Conservation (phyloP, 2,888 invertebrate species). For the Podabrus alpinus region DNA sequence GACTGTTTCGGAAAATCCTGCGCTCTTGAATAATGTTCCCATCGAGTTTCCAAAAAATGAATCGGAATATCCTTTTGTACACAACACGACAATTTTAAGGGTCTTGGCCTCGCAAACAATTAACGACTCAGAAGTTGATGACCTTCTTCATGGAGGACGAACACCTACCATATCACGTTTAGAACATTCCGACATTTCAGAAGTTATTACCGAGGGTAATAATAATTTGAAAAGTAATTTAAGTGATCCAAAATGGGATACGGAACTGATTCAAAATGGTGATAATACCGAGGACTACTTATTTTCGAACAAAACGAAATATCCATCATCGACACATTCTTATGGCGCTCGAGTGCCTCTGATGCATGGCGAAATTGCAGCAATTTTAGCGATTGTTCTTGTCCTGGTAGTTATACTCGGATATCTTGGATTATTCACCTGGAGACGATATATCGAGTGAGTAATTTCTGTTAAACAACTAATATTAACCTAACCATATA, state of each 20-base stretch:
- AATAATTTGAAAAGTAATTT: not conserved
- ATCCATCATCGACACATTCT: not conserved
- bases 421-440: conserved; percentile 51
- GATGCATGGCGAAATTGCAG: conserved; percentile 36
- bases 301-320: not conserved
- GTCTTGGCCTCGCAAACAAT: conserved; percentile 15
- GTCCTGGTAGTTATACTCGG: conserved; percentile 47
- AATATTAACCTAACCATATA: not conserved
- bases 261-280: conserved; percentile 33
- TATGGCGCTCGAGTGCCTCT: conserved; percentile 13
- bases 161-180: conserved; percentile 12
- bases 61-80: conserved; percentile 12
- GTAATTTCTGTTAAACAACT: conserved; percentile 27
- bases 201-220: not conserved
- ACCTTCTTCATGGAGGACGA: conserved; percentile 55
- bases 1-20: not conserved
- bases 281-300: conserved; percentile 32
- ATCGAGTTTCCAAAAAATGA: conserved; percentile 26
- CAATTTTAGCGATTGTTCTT: conserved; percentile 41
- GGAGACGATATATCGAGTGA: conserved; percentile 56
- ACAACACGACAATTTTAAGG: conserved; percentile 21
- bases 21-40: conserved; percentile 7
- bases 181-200: not conserved
- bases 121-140: conserved; percentile 55
- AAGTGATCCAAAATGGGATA: conserved; percentile 16